phyloP scores from a whole-genome alignment of 2,888 invertebrate genomes.

The Sipha maydis region DNA sequence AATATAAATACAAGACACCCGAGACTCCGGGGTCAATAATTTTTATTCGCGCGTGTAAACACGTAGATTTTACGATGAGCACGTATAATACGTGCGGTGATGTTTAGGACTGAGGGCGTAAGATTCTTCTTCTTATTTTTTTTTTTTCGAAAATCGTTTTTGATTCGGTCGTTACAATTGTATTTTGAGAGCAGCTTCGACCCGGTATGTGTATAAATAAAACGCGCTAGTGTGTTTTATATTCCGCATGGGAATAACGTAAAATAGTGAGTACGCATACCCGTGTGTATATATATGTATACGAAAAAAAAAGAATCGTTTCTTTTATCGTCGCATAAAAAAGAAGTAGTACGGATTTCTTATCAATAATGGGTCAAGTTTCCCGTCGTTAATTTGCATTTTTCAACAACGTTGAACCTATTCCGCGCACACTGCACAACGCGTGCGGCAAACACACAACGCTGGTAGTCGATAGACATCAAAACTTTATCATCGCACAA shows the following conservation, averaged over 20 bases:
- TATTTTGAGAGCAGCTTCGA: not conserved
- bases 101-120: not conserved
- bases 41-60: too few species aligned
- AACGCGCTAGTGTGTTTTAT: constrained; percentile 55
- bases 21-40: too few species aligned
- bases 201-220: constrained; percentile 44
- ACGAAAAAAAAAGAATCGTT: not conserved
- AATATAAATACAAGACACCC: too few species aligned
- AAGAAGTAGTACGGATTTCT: constrained; percentile 46
- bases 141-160: constrained; percentile 50
- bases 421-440: not conserved
- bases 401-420: constrained; percentile 34
- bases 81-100: not conserved
- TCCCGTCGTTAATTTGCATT: constrained; percentile 47
- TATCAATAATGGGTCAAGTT: constrained; percentile 59
- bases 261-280: constrained; percentile 8
- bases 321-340: constrained; percentile 56
- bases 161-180: constrained; percentile 57
- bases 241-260: constrained; percentile 51
- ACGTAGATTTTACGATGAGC: too few species aligned
- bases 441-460: not conserved
- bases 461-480: not conserved
- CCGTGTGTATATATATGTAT: not conserved
- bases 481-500: not conserved
- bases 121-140: constrained; percentile 13